These are phyloP conservation scores for Periophthalmodon schlosseri DNA, from an alignment of 2,113 vertebrate genomes.

Conservation along the genomic window DNA sequence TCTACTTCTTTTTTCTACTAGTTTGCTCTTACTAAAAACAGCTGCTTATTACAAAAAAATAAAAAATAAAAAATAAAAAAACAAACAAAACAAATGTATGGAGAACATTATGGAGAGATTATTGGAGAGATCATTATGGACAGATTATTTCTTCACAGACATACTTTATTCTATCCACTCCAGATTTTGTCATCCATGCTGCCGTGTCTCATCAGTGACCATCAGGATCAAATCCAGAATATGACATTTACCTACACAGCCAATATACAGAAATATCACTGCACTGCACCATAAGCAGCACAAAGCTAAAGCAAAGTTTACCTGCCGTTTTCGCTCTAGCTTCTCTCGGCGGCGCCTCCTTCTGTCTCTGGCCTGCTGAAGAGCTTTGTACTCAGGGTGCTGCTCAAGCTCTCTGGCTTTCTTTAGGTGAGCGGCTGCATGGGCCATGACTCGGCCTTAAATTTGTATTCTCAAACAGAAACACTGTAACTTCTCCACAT, in stretches of 20 bases:
- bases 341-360: constrained; percentile 85
- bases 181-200: no score
- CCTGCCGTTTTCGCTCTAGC: constrained; percentile 89
- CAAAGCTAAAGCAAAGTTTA: constrained; percentile 62
- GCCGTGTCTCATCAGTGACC: no score
- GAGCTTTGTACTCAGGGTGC: constrained; percentile 71
- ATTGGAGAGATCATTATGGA: no score
- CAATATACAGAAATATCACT: neutral
- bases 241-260: neutral
- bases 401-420: constrained; percentile 92
- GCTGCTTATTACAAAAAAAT: no score
- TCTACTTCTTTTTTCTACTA: no score
- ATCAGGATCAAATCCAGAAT: neutral
- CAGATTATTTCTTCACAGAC: no score
- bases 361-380: constrained; percentile 85
- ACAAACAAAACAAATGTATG: no score
- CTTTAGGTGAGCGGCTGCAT: constrained; percentile 94
- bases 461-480: neutral
- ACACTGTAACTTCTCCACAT: neutral
- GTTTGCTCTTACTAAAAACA: no score
- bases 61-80: no score
- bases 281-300: neutral
- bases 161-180: no score
- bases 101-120: no score
- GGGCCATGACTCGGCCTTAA: constrained; percentile 80